Conservation (phyloP, 2,113 vertebrate species). For the Garra rufa region DNA sequence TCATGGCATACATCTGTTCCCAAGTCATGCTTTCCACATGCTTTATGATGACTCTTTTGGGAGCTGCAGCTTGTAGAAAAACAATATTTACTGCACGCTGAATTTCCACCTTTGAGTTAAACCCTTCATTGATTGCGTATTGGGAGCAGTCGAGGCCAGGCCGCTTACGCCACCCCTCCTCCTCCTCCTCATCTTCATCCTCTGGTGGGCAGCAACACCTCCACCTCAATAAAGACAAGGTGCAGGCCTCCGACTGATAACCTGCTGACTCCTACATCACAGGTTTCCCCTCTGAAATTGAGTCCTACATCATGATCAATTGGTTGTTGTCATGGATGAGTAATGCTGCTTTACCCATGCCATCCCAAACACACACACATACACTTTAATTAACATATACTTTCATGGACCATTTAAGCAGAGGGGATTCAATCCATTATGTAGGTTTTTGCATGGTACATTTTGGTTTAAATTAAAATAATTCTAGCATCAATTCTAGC, state of each 20-base stretch:
- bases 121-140: slow-evolving; percentile 25
- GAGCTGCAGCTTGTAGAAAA: slow-evolving; percentile 27
- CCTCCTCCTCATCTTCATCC: slow-evolving; percentile 56
- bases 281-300: slow-evolving; percentile 87
- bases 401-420: not conserved
- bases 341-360: slow-evolving; percentile 71
- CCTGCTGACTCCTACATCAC: slow-evolving; percentile 95
- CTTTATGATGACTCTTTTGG: slow-evolving; percentile 41
- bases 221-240: slow-evolving; percentile 90
- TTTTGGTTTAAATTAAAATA: not conserved
- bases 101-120: slow-evolving; percentile 37
- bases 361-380: slow-evolving; percentile 15
- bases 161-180: slow-evolving; percentile 35
- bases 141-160: not conserved
- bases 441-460: not conserved
- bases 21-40: slow-evolving; percentile 46
- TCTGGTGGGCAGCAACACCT: slow-evolving; percentile 61
- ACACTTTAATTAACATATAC: slow-evolving; percentile 24
- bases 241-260: slow-evolving; percentile 93
- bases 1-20: slow-evolving; percentile 39
- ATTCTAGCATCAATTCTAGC: too few species aligned
- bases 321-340: slow-evolving; percentile 87
- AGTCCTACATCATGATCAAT: slow-evolving; percentile 91
- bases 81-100: slow-evolving; percentile 13
- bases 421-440: not conserved